These are phyloP conservation scores for Periplaneta americana DNA, from an alignment of 1,140 invertebrate genomes.

Conservation along the genomic window DNA sequence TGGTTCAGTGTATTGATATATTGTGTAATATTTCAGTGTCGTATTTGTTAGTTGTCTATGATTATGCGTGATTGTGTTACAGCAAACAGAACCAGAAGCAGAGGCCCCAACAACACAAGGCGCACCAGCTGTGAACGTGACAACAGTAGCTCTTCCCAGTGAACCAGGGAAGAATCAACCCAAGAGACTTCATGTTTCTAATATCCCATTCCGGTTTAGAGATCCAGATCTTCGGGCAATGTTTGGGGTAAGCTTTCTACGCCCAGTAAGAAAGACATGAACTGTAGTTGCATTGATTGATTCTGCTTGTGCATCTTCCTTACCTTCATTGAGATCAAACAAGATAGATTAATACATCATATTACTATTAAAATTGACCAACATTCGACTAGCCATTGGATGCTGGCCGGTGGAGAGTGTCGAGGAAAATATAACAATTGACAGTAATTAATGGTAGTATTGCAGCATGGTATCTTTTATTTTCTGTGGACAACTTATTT, in stretches of 20 bases:
- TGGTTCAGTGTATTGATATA: no score
- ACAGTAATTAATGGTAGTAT: no score
- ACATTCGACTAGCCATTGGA: no score
- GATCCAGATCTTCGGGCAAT: slow-evolving; percentile 95
- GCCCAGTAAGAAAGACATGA: not conserved
- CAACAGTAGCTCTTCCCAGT: slow-evolving; percentile 28
- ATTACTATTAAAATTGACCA: no score
- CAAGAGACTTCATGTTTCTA: slow-evolving; percentile 91
- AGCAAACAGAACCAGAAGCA: slow-evolving; percentile 46
- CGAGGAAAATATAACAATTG: no score
- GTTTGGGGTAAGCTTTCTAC: slow-evolving; percentile 79
- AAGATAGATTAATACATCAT: no score
- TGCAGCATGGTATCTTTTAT: no score
- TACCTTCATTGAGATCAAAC: no score
- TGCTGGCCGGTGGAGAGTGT: no score
- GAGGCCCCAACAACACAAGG: slow-evolving; percentile 30
- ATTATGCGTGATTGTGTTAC: slow-evolving; percentile 25
- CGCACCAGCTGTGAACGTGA: slow-evolving; percentile 26
- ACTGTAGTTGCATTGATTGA: not conserved
- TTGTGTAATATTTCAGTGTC: no score
- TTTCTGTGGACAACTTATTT: no score
- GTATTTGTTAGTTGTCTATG: no score
- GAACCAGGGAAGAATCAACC: slow-evolving; percentile 56
- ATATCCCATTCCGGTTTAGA: slow-evolving; percentile 98
- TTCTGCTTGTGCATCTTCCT: not conserved